A percentile compares a stretch with the other conserved stretches of the same genome.
Evolutionary conservation across 2,113 vertebrate genomes (phyloP).

Genomic region (Uria aalge): DNA sequence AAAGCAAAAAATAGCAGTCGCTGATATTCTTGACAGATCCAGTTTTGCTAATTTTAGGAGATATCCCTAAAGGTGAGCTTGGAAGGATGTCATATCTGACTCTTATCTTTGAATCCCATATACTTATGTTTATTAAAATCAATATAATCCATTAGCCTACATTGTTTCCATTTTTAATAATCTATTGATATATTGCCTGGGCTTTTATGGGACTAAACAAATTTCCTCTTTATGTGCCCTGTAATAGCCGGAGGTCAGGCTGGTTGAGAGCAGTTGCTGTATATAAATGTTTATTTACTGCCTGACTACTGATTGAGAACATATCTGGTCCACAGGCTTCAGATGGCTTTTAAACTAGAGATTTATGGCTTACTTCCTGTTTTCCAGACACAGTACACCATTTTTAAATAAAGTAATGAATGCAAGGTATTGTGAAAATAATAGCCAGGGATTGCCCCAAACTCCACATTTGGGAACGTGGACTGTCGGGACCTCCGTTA

Average conservation of each 20-base stretch:
- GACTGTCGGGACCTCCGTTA: neutral
- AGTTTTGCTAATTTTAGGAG: conserved; percentile 12
- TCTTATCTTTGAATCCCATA: conserved; percentile 75
- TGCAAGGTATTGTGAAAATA: conserved; percentile 71
- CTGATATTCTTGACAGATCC: neutral
- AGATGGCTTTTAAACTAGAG: conserved; percentile 80
- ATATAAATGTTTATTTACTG: conserved; percentile 85
- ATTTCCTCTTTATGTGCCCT: conserved; percentile 81
- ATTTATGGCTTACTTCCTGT: conserved; percentile 80
- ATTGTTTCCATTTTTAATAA: conserved; percentile 80
- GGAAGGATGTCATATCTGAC: conserved; percentile 44
- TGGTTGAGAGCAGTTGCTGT: conserved; percentile 73
- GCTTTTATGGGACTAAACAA: conserved; percentile 85
- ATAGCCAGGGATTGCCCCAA: conserved; percentile 31
- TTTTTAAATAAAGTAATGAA: conserved; percentile 74
- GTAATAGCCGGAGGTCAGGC: conserved; percentile 76
- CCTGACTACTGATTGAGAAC: conserved; percentile 84
- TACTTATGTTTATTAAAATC: conserved; percentile 84
- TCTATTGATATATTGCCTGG: conserved; percentile 82
- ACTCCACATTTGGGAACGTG: neutral
- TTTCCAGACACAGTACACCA: conserved; percentile 73
- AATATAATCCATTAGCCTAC: conserved; percentile 81
- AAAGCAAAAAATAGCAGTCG: neutral
- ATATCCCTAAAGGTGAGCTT: neutral
- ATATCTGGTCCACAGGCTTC: conserved; percentile 79